These are phyloP conservation scores for Pachliopta kotzebuea DNA, from an alignment of 2,888 invertebrate species.

Conservation along the genomic window DNA sequence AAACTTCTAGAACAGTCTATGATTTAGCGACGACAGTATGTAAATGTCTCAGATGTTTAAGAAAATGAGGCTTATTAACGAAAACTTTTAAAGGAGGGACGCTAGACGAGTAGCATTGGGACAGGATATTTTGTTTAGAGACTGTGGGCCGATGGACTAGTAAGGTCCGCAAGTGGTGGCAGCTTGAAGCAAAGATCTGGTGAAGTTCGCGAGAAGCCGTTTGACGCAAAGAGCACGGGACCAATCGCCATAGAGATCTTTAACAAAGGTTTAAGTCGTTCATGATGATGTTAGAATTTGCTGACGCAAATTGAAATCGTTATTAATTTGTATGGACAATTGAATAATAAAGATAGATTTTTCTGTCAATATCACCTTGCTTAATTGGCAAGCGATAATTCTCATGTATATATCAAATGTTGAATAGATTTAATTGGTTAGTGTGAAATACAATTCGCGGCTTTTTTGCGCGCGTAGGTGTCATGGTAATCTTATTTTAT, in stretches of 20 bases:
- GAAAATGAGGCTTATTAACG: no score
- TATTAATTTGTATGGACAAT: background rate
- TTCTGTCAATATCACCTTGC: constrained; percentile 2
- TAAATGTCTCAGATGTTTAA: no score
- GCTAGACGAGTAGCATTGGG: no score
- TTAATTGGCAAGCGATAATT: constrained; percentile 15
- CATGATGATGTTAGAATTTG: background rate
- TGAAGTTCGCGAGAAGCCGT: background rate
- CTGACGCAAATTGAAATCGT: background rate
- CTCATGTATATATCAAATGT: constrained; percentile 11
- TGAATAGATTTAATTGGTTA: constrained; percentile 21
- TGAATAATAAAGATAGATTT: background rate
- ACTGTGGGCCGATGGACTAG: no score
- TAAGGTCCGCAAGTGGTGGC: no score
- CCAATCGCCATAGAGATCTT: background rate
- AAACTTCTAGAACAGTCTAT: no score
- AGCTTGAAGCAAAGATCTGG: background rate
- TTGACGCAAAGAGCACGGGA: background rate
- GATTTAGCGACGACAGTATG: no score
- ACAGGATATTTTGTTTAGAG: no score
- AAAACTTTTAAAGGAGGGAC: no score
- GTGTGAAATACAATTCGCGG: constrained; percentile 22
- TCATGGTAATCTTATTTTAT: constrained; percentile 22
- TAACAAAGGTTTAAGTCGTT: background rate
- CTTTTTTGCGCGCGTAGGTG: constrained; percentile 13